These are phyloP conservation scores for Caenorhabditis angaria DNA, from an alignment of 2,888 invertebrate genomes.

Conservation along the genomic window DNA sequence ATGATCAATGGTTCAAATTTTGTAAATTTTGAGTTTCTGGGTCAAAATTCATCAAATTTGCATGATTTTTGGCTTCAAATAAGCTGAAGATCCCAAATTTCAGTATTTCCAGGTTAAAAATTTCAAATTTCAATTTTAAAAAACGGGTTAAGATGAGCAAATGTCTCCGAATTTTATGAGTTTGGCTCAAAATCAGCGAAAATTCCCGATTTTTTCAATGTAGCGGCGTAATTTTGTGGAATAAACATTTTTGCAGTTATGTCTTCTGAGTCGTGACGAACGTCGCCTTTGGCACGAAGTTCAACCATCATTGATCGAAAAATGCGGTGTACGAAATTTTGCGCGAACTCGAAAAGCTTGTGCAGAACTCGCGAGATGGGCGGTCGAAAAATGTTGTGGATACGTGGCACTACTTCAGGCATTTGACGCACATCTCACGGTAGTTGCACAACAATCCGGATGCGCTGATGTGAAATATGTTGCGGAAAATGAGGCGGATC, in stretches of 20 bases:
- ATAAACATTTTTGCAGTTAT: constrained; percentile 43
- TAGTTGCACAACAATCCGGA: constrained; percentile 47
- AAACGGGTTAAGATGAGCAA: not conserved
- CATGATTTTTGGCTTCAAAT: not conserved
- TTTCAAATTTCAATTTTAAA: not conserved
- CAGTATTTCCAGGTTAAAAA: not conserved
- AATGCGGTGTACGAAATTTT: constrained; percentile 46
- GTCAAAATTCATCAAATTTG: not conserved
- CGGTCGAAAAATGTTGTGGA: constrained; percentile 60
- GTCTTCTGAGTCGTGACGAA: constrained; percentile 62
- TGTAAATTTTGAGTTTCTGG: not conserved
- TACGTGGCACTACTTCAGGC: constrained; percentile 58
- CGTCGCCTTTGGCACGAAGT: constrained; percentile 49
- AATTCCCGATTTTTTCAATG: not conserved
- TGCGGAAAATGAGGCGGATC: no score
- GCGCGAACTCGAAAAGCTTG: constrained; percentile 51
- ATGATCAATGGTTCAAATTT: not conserved
- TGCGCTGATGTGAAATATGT: constrained; percentile 22
- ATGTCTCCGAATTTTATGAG: not conserved
- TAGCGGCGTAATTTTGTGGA: no score
- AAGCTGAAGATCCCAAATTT: not conserved
- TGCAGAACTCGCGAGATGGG: constrained; percentile 59
- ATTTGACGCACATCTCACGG: constrained; percentile 55
- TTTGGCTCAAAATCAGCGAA: not conserved
- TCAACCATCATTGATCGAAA: constrained; percentile 21